phyloP scores from a whole-genome alignment of 2,113 vertebrate species.

The Calidris pygmaea region DNA sequence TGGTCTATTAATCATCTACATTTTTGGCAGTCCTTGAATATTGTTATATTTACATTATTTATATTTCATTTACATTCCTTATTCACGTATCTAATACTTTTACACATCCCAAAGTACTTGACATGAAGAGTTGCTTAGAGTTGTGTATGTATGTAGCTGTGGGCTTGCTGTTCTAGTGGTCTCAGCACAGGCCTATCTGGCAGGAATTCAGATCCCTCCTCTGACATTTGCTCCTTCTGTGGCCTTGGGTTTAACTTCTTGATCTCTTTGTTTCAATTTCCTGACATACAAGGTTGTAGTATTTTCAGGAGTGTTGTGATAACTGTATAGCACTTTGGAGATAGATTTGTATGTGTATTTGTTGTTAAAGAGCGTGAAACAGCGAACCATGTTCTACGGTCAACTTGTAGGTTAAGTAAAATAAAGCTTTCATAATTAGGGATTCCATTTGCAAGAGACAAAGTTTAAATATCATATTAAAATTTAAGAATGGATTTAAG shows the following conservation, averaged over 20 bases:
- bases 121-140: slow-evolving; percentile 44
- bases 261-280: slow-evolving; percentile 24
- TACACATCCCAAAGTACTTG: slow-evolving; percentile 46
- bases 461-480: not conserved
- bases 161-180: slow-evolving; percentile 61
- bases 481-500: not conserved
- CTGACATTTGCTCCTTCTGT: slow-evolving; percentile 60
- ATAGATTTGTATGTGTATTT: not conserved
- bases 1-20: slow-evolving; percentile 64
- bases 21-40: slow-evolving; percentile 55
- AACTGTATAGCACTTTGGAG: slow-evolving; percentile 44
- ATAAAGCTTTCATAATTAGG: not conserved
- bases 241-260: slow-evolving; percentile 53
- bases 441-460: not conserved
- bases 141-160: slow-evolving; percentile 51
- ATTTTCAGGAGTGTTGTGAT: slow-evolving; percentile 51
- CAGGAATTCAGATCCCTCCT: slow-evolving; percentile 38
- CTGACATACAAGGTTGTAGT: not conserved
- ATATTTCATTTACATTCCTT: slow-evolving; percentile 57
- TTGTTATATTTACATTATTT: slow-evolving; percentile 54
- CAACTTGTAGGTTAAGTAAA: not conserved
- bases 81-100: slow-evolving; percentile 41
- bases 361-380: not conserved
- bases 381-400: not conserved
- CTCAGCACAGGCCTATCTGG: slow-evolving; percentile 63